phyloP scores from a whole-genome alignment of 2,113 vertebrate genomes.

The Notothenia coriiceps region DNA sequence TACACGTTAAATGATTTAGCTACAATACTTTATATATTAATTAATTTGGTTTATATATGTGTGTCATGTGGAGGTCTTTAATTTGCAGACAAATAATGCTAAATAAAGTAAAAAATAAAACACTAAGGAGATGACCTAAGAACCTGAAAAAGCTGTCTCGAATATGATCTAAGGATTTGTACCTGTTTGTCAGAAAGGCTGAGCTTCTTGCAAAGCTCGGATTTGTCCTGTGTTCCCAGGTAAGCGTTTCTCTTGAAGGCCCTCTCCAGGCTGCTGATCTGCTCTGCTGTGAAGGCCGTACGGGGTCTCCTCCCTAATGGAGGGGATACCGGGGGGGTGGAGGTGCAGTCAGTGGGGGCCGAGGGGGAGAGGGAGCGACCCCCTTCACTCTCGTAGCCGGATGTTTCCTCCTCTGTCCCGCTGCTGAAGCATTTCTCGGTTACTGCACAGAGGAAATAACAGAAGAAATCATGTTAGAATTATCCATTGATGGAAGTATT shows the following conservation, averaged over 20 bases:
- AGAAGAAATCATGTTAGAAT: background rate
- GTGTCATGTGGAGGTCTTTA: background rate
- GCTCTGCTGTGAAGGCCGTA: conserved; percentile 84
- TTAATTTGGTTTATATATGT: background rate
- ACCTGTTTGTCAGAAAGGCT: conserved; percentile 87
- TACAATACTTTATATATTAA: background rate
- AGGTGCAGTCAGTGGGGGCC: background rate
- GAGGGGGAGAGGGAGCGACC: conserved; percentile 72
- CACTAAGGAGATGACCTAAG: background rate
- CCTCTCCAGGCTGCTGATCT: conserved; percentile 82
- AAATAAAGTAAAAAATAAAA: background rate
- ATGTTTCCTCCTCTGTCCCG: conserved; percentile 83
- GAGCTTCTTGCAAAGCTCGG: conserved; percentile 83
- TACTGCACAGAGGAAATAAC: conserved; percentile 35
- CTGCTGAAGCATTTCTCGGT: conserved; percentile 75
- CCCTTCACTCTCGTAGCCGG: conserved; percentile 84
- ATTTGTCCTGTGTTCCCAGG: conserved; percentile 84
- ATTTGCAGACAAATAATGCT: background rate
- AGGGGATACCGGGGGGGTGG: conserved; percentile 51
- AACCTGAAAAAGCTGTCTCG: background rate
- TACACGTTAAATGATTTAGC: background rate
- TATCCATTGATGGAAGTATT: background rate
- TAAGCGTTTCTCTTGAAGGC: conserved; percentile 85
- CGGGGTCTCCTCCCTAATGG: conserved; percentile 77
- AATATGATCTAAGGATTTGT: background rate